These are phyloP conservation scores for Corvus moneduloides DNA, from an alignment of 2,113 vertebrate genomes.

Conservation along the genomic window DNA sequence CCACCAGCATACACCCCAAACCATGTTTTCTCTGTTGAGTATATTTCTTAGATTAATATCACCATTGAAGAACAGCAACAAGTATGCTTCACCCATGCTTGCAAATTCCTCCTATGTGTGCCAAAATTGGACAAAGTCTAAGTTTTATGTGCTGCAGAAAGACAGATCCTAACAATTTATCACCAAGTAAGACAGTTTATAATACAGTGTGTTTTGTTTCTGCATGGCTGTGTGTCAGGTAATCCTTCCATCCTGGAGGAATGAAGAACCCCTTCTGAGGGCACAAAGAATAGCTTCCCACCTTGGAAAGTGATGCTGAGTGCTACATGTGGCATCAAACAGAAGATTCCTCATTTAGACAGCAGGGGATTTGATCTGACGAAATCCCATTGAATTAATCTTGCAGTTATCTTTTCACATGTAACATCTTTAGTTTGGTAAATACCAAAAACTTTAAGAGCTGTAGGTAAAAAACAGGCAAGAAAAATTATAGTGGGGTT, in stretches of 20 bases:
- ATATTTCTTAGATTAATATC: not conserved
- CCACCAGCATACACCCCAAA: not conserved
- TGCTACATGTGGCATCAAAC: not conserved
- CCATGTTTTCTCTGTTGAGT: not conserved
- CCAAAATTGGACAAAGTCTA: not conserved
- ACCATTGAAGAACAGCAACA: not conserved
- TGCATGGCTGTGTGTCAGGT: not conserved
- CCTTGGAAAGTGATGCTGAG: not conserved
- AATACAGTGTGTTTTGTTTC: not conserved
- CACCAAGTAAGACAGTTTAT: not conserved
- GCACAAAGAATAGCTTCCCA: not conserved
- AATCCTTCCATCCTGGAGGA: not conserved
- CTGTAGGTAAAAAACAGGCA: not conserved
- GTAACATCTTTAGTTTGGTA: not conserved
- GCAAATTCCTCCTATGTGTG: not conserved
- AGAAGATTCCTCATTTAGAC: not conserved
- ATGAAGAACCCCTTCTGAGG: not conserved
- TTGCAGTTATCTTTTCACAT: not conserved
- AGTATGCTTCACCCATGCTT: rapidly evolving
- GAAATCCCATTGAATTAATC: not conserved
- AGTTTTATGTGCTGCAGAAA: not conserved
- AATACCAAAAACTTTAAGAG: not conserved
- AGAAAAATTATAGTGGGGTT: not conserved
- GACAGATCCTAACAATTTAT: not conserved
- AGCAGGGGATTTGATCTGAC: not conserved